Conservation (phyloP, 1,140 invertebrate species). For the Aethina tumida region DNA sequence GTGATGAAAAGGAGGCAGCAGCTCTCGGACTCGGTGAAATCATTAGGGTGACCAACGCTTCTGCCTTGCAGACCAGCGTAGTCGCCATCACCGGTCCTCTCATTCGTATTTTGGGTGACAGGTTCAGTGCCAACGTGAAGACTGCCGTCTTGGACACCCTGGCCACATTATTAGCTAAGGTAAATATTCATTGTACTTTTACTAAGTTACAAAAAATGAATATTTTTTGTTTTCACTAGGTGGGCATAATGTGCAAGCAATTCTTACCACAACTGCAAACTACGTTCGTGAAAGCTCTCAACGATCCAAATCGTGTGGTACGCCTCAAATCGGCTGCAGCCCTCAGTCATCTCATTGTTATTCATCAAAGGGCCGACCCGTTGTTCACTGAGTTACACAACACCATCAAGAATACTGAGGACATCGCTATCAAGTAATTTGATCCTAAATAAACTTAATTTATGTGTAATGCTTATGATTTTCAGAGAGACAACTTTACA, state of each 20-base stretch:
- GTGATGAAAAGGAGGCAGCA: conserved; percentile 91
- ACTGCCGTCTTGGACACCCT: conserved; percentile 92
- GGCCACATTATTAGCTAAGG: conserved; percentile 82
- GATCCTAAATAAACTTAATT: conserved; percentile 7
- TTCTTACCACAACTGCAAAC: conserved; percentile 97
- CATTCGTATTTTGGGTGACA: conserved; percentile 93
- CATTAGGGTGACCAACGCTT: conserved; percentile 73
- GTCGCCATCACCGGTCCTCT: conserved; percentile 95
- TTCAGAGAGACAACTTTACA: conserved; percentile 82
- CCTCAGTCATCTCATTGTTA: conserved; percentile 78
- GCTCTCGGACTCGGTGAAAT: conserved; percentile 90
- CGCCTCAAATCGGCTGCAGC: conserved; percentile 82
- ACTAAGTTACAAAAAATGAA: neutral
- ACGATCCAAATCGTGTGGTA: conserved; percentile 79
- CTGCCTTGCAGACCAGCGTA: conserved; percentile 87
- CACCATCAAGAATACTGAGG: conserved; percentile 74
- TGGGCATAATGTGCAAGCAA: conserved; percentile 88
- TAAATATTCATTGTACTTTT: conserved; percentile 28
- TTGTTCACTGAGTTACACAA: conserved; percentile 85
- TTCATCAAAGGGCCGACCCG: conserved; percentile 80
- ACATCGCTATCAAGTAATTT: conserved; percentile 60
- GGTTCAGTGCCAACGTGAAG: conserved; percentile 89
- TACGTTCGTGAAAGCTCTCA: conserved; percentile 89
- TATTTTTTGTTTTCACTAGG: conserved; percentile 43
- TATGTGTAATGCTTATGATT: conserved; percentile 8